A percentile compares a stretch with the other conserved stretches of the same genome.
Evolutionary conservation across 2,888 invertebrate genomes (phyloP).

Genomic region (Trypoxylon attenuatum): DNA sequence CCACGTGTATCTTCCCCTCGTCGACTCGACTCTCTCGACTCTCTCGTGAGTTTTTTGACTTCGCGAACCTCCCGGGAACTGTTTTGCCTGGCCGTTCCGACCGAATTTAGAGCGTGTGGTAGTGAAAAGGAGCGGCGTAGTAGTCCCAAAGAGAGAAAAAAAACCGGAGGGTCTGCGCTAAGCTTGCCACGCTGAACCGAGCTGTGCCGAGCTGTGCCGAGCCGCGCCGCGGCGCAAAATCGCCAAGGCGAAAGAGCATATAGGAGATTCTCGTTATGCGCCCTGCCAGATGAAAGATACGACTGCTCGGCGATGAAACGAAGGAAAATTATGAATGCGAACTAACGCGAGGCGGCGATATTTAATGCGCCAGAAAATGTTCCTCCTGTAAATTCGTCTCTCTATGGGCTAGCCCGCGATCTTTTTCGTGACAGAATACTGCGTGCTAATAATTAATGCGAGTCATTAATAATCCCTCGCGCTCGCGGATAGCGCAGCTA

Average conservation of each 20-base stretch:
- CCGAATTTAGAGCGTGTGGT: conserved; percentile 57
- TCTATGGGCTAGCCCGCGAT: neutral
- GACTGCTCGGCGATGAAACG: conserved; percentile 33
- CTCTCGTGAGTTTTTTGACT: conserved; percentile 56
- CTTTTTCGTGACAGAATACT: neutral
- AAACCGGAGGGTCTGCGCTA: neutral
- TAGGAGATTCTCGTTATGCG: conserved; percentile 35
- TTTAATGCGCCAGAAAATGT: conserved; percentile 42
- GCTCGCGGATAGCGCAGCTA: neutral
- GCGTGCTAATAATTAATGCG: neutral
- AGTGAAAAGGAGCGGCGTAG: conserved; percentile 46
- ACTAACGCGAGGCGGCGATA: conserved; percentile 30
- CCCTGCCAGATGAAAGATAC: conserved; percentile 30
- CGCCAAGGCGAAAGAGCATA: conserved; percentile 18
- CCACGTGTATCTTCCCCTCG: conserved; percentile 46
- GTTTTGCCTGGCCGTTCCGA: conserved; percentile 47
- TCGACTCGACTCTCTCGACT: conserved; percentile 16
- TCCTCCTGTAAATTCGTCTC: conserved; percentile 9
- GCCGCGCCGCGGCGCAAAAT: conserved; percentile 30
- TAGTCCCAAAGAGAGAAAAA: conserved; percentile 18
- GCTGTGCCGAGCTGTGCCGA: conserved; percentile 1
- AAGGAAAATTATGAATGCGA: conserved; percentile 42
- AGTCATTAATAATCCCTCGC: neutral
- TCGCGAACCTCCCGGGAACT: conserved; percentile 43
- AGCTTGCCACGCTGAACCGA: neutral